Evolutionary conservation across 2,113 vertebrate species (phyloP).

Genomic region (Ginglymostoma cirratum): DNA sequence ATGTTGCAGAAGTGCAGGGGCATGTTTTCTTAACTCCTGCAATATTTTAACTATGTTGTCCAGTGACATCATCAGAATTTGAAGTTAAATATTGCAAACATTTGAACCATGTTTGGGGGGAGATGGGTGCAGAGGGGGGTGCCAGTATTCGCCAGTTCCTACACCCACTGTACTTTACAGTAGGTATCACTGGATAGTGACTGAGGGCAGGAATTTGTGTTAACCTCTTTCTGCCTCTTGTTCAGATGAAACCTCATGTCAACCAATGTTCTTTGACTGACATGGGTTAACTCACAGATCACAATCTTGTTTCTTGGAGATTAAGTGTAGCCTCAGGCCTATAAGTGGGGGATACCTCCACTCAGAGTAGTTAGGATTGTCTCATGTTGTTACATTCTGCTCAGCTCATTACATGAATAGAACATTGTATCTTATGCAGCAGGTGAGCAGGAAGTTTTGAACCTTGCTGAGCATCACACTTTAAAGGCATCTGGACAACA

Average conservation of each 20-base stretch:
- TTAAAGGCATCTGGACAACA: no score
- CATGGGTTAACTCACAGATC: not conserved
- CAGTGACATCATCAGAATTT: not conserved
- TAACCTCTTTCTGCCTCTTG: not conserved
- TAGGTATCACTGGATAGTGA: not conserved
- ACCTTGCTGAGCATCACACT: no score
- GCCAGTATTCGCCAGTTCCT: not conserved
- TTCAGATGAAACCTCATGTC: not conserved
- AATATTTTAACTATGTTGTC: not conserved
- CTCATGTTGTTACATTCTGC: no score
- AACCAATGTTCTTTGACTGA: not conserved
- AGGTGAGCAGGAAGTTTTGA: no score
- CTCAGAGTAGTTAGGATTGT: no score
- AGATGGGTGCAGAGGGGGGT: not conserved
- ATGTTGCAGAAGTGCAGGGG: not conserved
- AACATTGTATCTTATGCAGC: no score
- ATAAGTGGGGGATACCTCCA: no score
- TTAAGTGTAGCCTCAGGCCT: no score
- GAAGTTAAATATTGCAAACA: not conserved
- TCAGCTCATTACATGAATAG: no score
- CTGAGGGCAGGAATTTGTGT: not conserved
- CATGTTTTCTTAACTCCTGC: not conserved
- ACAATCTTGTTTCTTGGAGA: no score
- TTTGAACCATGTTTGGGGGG: not conserved
- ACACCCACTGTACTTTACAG: not conserved